Conservation (phyloP, 2,797 vertebrate species). For the Sebastiscus albofasciatus region DNA sequence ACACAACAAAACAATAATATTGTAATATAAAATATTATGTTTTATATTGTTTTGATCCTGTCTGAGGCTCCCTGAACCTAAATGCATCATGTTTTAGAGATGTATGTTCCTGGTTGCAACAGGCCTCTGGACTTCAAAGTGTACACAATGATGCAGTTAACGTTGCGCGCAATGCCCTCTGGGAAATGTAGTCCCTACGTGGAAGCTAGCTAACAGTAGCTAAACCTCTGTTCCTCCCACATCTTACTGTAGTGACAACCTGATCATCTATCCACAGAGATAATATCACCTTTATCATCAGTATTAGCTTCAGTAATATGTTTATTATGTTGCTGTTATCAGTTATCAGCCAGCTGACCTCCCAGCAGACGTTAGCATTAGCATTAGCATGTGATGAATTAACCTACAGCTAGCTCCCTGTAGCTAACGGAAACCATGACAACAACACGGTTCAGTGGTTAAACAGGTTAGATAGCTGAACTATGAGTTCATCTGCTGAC, state of each 20-base stretch:
- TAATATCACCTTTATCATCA: neutral
- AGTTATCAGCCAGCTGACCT: too few species aligned
- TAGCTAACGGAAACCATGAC: conserved; percentile 33
- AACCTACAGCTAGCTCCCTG: conserved; percentile 13
- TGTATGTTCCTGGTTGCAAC: conserved; percentile 7
- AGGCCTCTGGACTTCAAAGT: conserved; percentile 11
- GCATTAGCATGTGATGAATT: conserved; percentile 70
- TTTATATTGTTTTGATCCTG: neutral
- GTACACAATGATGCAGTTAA: conserved; percentile 31
- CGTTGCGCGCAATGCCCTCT: conserved; percentile 11
- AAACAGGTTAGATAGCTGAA: neutral
- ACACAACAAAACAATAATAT: neutral
- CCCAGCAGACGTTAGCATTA: conserved; percentile 39
- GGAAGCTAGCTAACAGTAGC: conserved; percentile 9
- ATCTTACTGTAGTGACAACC: neutral
- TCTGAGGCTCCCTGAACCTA: neutral
- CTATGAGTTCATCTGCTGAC: too few species aligned
- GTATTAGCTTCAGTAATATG: neutral
- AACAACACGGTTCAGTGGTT: neutral
- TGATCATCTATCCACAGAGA: neutral
- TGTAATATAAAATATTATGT: neutral
- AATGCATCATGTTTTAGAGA: neutral
- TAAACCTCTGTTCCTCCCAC: conserved; percentile 2
- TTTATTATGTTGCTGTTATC: too few species aligned
- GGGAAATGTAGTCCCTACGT: conserved; percentile 49